Evolutionary conservation across 2,113 vertebrate species (phyloP), one percentile per base, ranked within the genome.

Genomic region (Callionymus lyra): DNA sequence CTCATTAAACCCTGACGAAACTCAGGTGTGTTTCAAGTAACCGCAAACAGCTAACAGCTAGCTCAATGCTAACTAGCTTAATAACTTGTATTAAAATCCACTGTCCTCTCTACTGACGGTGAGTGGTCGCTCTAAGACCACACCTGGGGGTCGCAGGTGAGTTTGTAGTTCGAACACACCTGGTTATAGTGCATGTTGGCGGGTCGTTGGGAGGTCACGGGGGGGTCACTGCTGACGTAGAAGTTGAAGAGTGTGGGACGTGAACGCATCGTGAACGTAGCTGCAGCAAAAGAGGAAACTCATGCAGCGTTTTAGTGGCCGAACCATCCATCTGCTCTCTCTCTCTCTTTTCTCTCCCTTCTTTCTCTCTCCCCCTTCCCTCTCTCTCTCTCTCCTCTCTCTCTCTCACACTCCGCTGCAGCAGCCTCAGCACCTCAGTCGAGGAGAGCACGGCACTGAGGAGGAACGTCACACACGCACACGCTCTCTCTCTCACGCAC

Each of bases 381-480:
- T 6, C 53, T 42, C 45, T 15, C 48, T 12, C 43, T 9, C 37
- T 1, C 50, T 39, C 31, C 16, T 61, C 46, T 63, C 46, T 51
- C 63, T 44, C 57, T 41, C 15, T 77, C 68, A 36, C 68, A 65
- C 76, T 82, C 52, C 56, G 72, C 72, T 40, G 79, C 79, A 76
- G 72, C 76, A 68, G 62, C 63, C 56, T 64, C 67, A 54, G 58
- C 67, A 62, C 65, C 66, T 77, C 79, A 82, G 76, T 79, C 50
- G 68, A 76, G 65, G 65, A 70, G 67, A 82, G 70, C 74, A 45
- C 70, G 61, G 74, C 76, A 80, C 76, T n/a, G n/a, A n/a, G 48
- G 61, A 77, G 72, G 66, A 72, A 70, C 76, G 77, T 72, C 71
- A 47, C 56, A 58, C 60, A 55, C 72, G 43, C 68, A 6, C 55